Evolutionary conservation across 2,888 invertebrate genomes (phyloP).

Genomic region (Proisotoma minuta): DNA sequence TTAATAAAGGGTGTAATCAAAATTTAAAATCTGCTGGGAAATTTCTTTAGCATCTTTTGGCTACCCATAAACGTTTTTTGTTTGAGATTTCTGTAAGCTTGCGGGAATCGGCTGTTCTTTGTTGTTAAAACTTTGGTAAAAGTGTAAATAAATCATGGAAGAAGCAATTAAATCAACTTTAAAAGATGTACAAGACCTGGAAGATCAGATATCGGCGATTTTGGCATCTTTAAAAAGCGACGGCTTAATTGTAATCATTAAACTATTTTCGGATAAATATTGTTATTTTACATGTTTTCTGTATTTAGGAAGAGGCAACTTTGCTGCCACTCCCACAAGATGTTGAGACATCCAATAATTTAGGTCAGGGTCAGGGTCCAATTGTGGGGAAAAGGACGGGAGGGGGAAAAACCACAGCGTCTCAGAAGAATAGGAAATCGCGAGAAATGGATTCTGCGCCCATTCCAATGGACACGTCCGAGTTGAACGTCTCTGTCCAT

Average conservation of each 20-base stretch:
- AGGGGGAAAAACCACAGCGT: not conserved
- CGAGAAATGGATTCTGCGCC: not conserved
- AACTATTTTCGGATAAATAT: too few relatives aligned
- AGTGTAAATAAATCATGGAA: not conserved
- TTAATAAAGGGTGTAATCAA: too few relatives aligned
- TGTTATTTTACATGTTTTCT: not conserved
- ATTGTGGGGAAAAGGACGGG: not conserved
- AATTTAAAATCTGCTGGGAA: too few relatives aligned
- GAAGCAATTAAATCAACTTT: not conserved
- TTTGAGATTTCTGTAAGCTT: not conserved
- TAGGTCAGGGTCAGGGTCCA: not conserved
- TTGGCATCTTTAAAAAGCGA: not conserved
- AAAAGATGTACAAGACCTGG: not conserved
- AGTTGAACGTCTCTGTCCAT: too few relatives aligned
- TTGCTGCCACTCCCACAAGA: not conserved
- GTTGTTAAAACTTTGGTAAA: too few relatives aligned
- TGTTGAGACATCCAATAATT: not conserved
- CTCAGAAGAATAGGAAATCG: not conserved
- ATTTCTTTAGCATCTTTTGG: too few relatives aligned
- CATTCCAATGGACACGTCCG: not conserved
- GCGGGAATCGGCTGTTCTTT: too few relatives aligned
- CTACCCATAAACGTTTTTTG: too few relatives aligned
- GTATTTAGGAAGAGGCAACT: not conserved
- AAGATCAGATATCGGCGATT: not conserved
- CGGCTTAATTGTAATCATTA: constrained; percentile 7